Evolutionary conservation across 2,113 vertebrate species (phyloP).

Genomic region (Sigmodon hispidus): DNA sequence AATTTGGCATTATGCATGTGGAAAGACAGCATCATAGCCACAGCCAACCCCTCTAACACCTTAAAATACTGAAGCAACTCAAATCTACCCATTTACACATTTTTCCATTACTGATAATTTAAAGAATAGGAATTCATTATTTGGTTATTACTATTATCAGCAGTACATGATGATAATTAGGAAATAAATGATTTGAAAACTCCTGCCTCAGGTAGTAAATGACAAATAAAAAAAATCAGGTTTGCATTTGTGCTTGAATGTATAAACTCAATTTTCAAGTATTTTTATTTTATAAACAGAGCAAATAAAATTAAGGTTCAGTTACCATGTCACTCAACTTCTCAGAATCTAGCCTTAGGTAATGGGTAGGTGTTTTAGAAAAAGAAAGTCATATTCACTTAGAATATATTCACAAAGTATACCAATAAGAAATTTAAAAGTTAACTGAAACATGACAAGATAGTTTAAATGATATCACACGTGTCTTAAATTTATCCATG

Average conservation of each 20-base stretch:
- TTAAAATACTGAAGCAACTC: neutral
- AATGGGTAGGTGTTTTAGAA: constrained; percentile 44
- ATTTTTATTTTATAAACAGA: neutral
- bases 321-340: neutral
- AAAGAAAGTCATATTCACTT: neutral
- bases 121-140: neutral
- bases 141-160: neutral
- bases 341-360: constrained; percentile 2
- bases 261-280: constrained; percentile 6
- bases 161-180: neutral
- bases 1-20: constrained; percentile 12
- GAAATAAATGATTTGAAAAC: neutral
- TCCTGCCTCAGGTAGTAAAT: neutral
- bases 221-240: neutral
- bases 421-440: constrained; percentile 27
- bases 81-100: neutral
- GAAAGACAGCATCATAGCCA: constrained; percentile 7
- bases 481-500: neutral
- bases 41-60: neutral
- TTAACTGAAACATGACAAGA: constrained; percentile 35
- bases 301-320: constrained; percentile 29
- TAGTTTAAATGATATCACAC: neutral
- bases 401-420: constrained; percentile 9
- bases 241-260: constrained; percentile 12
- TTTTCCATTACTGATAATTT: neutral